A percentile compares a stretch with the other conserved stretches of the same genome.
phyloP scores from a whole-genome alignment of 1,140 invertebrate genomes.

The Ostrea edulis region DNA sequence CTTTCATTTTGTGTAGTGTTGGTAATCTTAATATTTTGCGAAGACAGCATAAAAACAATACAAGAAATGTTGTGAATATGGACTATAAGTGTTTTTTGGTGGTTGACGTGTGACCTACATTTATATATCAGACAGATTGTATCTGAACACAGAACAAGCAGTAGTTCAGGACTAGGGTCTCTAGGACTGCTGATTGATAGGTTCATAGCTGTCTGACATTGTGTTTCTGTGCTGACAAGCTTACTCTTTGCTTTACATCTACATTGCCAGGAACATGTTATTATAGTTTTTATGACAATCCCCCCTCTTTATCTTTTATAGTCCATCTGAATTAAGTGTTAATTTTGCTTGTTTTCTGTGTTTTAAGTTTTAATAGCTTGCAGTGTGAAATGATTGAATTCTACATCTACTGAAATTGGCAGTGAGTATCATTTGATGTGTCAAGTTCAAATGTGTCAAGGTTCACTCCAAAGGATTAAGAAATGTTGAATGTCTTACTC shows the following conservation, averaged over 20 bases:
- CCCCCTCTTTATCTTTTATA: background rate
- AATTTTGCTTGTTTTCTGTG: too few species aligned
- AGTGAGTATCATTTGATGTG: too few species aligned
- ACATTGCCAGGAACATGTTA: background rate
- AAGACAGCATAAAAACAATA: background rate
- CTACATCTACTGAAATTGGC: too few species aligned
- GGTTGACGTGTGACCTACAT: background rate
- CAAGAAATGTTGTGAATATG: background rate
- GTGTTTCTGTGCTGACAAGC: background rate
- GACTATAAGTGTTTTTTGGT: background rate
- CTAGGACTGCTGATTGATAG: background rate
- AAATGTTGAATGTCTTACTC: too few species aligned
- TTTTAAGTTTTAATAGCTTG: too few species aligned
- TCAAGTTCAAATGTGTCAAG: too few species aligned
- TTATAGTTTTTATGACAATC: background rate
- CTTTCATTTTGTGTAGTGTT: too few species aligned
- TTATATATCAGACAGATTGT: background rate
- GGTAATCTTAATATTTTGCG: too few species aligned
- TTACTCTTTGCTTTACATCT: constrained; percentile 10
- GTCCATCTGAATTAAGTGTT: too few species aligned
- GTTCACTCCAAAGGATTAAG: too few species aligned
- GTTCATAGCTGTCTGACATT: constrained; percentile 3
- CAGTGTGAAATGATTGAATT: too few species aligned
- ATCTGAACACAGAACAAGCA: background rate
- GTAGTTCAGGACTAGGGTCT: background rate